Evolutionary conservation across 2,888 invertebrate species (phyloP).

Genomic region (Acronicta leporina): DNA sequence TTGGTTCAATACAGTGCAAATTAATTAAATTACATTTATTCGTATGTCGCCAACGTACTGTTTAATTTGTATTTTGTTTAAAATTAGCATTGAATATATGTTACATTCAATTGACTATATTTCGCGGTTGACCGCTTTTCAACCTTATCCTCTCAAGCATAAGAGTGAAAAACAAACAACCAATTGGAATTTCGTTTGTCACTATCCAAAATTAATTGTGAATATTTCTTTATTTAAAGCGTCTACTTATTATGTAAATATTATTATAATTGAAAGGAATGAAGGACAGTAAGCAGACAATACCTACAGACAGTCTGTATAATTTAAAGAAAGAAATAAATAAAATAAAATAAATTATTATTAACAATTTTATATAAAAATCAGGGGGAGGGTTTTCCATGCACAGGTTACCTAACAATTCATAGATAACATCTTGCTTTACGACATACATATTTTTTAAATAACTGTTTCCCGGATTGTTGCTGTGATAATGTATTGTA

Average conservation of each 20-base stretch:
- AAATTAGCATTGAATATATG: too few species aligned
- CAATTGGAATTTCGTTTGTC: background rate
- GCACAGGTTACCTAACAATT: too few species aligned
- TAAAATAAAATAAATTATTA: too few species aligned
- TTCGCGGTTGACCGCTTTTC: background rate
- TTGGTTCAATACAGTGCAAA: background rate
- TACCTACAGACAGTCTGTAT: too few species aligned
- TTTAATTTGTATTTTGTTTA: background rate
- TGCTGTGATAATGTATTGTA: too few species aligned
- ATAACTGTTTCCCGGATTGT: too few species aligned
- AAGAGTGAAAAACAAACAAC: background rate
- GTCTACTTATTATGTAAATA: background rate
- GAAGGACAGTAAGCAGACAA: too few species aligned
- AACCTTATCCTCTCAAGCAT: background rate
- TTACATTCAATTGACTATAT: background rate
- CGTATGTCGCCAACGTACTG: background rate
- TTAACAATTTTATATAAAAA: too few species aligned
- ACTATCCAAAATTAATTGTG: background rate
- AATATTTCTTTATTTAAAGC: background rate
- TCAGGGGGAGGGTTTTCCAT: too few species aligned
- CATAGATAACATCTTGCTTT: too few species aligned
- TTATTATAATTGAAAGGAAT: background rate
- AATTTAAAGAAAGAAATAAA: too few species aligned
- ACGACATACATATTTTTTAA: too few species aligned
- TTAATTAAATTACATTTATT: background rate